A percentile compares a stretch with the other conserved stretches of the same genome.
phyloP scores from a whole-genome alignment of 2,888 invertebrate genomes.

The Lysandra coridon region DNA sequence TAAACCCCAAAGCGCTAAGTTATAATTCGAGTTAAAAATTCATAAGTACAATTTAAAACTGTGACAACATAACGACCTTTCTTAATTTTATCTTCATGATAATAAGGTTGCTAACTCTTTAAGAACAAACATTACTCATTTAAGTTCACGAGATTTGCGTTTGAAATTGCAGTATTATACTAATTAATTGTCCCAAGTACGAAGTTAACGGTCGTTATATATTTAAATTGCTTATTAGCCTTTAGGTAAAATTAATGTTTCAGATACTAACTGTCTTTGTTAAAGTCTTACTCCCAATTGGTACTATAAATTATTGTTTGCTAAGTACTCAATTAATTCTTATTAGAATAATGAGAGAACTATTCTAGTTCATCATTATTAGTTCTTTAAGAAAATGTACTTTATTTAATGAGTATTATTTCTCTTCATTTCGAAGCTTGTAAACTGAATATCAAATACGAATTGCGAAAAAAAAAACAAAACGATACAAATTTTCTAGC shows the following conservation, averaged over 20 bases:
- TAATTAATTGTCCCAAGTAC: constrained; percentile 75
- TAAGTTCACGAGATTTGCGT: constrained; percentile 71
- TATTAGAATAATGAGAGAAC: constrained; percentile 17
- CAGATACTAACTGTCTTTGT: constrained; percentile 21
- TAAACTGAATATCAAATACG: background rate
- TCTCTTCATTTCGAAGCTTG: background rate
- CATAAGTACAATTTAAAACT: constrained; percentile 56
- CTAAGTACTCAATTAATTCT: constrained; percentile 21
- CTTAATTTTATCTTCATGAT: constrained; percentile 70
- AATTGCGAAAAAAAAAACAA: no score
- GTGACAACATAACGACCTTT: constrained; percentile 55
- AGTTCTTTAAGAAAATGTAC: background rate
- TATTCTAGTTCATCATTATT: background rate
- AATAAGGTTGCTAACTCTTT: constrained; percentile 74
- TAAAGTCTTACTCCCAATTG: constrained; percentile 28
- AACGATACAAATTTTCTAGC: no score
- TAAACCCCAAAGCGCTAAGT: constrained; percentile 14
- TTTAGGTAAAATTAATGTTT: constrained; percentile 34
- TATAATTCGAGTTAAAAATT: constrained; percentile 51
- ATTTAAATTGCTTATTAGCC: constrained; percentile 38
- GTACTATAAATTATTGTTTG: constrained; percentile 3
- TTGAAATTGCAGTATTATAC: constrained; percentile 75
- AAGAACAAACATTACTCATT: constrained; percentile 74
- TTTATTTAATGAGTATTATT: background rate
- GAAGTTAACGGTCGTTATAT: constrained; percentile 66